A percentile compares a stretch with the other conserved stretches of the same genome.
These are phyloP conservation scores for Malurus melanocephalus DNA, from an alignment of 2,113 vertebrate genomes.

Conservation along the genomic window DNA sequence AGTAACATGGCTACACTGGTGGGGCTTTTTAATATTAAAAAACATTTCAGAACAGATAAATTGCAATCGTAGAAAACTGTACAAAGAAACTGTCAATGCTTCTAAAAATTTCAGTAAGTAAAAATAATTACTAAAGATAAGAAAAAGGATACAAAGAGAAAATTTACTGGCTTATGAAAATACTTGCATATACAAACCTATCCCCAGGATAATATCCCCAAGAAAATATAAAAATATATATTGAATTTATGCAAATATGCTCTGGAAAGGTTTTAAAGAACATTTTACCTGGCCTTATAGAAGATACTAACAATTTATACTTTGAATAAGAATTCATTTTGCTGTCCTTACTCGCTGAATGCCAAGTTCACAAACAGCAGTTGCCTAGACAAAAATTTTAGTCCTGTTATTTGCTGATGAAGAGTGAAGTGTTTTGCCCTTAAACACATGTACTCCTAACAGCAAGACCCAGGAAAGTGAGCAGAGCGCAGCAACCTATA, in stretches of 20 bases:
- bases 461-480: neutral
- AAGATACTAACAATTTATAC: neutral
- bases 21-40: neutral
- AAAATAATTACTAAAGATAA: neutral
- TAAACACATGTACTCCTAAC: neutral
- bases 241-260: neutral
- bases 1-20: neutral
- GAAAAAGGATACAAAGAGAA: neutral
- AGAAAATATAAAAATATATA: neutral
- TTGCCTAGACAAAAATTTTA: neutral
- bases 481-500: neutral
- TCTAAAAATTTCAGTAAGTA: neutral
- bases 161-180: conserved; percentile 1
- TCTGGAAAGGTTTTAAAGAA: neutral
- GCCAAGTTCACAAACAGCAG: neutral
- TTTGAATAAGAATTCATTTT: neutral
- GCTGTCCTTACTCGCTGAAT: neutral
- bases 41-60: conserved; percentile 27
- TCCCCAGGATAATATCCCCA: neutral
- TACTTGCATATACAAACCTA: conserved; percentile 6
- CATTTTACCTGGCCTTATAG: neutral
- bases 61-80: conserved; percentile 18
- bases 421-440: neutral
- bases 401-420: neutral
- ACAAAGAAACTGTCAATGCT: neutral